Percentiles rank a stretch among this genome's conserved stretches.
These are phyloP conservation scores for Dendrolimus punctatus DNA, from an alignment of 1,140 invertebrate species.

Conservation along the genomic window DNA sequence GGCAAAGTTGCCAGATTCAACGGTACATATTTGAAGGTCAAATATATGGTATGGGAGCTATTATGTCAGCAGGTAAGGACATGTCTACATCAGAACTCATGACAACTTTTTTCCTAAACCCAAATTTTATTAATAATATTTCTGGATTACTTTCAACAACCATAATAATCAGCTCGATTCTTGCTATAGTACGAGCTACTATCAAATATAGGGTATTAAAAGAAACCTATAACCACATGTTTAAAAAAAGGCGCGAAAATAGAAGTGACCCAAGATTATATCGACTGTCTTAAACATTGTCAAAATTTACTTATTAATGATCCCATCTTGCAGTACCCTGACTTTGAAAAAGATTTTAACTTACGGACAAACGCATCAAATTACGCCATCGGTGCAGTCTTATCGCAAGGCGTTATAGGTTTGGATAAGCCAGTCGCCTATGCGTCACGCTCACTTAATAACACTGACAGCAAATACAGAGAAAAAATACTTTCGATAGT, in stretches of 20 bases:
- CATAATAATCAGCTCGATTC: too few relatives aligned
- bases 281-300: conserved; percentile 11
- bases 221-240: conserved; percentile 11
- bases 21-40: too few relatives aligned
- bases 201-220: conserved; percentile 6
- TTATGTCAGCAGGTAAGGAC: too few relatives aligned
- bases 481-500: conserved; percentile 3
- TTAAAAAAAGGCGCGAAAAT: conserved; percentile 12
- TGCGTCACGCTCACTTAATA: conserved; percentile 10
- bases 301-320: conserved; percentile 11
- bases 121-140: too few relatives aligned
- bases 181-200: too few relatives aligned
- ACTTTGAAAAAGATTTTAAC: conserved; percentile 7
- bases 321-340: conserved; percentile 11
- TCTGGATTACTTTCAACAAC: too few relatives aligned
- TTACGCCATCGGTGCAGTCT: not conserved
- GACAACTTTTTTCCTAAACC: too few relatives aligned
- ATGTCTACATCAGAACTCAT: too few relatives aligned
- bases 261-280: conserved; percentile 4
- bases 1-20: too few relatives aligned
- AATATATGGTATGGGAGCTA: too few relatives aligned
- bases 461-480: conserved; percentile 10
- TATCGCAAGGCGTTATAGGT: conserved; percentile 13
- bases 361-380: conserved; percentile 2
- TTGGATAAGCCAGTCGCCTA: conserved; percentile 10